Conservation (phyloP, 2,888 invertebrate genomes). For the Mesorhabditis belari region DNA sequence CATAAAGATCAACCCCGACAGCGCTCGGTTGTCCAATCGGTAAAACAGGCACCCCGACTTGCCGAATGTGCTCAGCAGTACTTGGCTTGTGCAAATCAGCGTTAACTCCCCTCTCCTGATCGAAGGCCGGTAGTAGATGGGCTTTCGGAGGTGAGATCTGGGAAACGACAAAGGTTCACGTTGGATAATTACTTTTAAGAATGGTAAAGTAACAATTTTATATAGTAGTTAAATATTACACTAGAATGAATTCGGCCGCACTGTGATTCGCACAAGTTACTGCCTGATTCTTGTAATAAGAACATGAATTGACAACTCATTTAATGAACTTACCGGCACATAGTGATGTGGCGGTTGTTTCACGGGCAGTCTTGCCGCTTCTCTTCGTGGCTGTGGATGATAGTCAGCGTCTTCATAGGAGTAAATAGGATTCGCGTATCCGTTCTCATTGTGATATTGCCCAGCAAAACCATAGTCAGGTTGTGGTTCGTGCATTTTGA, state of each 20-base stretch:
- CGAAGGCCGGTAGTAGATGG: neutral
- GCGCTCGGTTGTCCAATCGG: constrained; percentile 4
- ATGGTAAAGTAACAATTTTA: too few species aligned
- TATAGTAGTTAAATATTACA: too few species aligned
- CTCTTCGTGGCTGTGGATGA: neutral
- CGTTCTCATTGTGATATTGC: too few species aligned
- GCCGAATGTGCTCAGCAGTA: constrained; percentile 18
- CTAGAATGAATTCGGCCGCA: too few species aligned
- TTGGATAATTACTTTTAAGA: too few species aligned
- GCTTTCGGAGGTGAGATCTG: neutral
- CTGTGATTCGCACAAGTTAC: too few species aligned
- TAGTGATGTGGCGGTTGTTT: neutral
- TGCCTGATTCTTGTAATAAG: too few species aligned
- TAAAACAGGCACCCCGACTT: constrained; percentile 30
- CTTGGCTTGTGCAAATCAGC: constrained; percentile 2
- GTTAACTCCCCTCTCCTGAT: neutral
- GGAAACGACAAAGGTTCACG: too few species aligned
- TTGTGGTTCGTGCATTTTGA: neutral
- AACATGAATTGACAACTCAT: too few species aligned
- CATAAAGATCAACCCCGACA: neutral
- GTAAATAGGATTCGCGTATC: neutral
- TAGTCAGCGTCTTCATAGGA: neutral
- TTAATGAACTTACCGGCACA: neutral
- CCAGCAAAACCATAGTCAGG: neutral
- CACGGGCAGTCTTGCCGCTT: neutral